These are phyloP conservation scores for Scartelaos histophorus DNA, from an alignment of 2,113 vertebrate genomes.

Conservation along the genomic window DNA sequence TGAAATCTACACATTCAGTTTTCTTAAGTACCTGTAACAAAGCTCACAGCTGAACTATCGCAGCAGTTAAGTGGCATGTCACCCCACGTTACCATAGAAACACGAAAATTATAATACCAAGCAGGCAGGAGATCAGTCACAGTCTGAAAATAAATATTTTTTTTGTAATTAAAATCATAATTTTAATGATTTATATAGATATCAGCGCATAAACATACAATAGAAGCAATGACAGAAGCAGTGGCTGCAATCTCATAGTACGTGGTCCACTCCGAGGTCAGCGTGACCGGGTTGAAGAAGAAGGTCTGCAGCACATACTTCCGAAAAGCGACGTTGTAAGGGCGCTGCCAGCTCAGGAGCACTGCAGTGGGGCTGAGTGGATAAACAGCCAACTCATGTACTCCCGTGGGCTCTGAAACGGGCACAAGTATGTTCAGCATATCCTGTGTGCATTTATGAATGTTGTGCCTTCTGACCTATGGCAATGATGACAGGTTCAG, in stretches of 20 bases:
- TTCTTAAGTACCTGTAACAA: slow-evolving; percentile 84
- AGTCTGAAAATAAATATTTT: slow-evolving; percentile 70
- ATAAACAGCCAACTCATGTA: slow-evolving; percentile 87
- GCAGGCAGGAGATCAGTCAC: slow-evolving; percentile 90
- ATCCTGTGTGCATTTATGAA: neutral
- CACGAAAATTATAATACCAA: slow-evolving; percentile 95
- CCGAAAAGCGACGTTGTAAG: slow-evolving; percentile 88
- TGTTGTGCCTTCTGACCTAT: slow-evolving; percentile 77
- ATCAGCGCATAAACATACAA: slow-evolving; percentile 67
- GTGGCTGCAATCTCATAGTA: slow-evolving; percentile 96
- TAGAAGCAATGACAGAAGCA: slow-evolving; percentile 85
- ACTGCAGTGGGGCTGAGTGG: slow-evolving; percentile 89
- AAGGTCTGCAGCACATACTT: slow-evolving; percentile 95
- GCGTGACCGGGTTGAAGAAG: slow-evolving; percentile 90
- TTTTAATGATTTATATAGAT: neutral
- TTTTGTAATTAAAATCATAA: neutral
- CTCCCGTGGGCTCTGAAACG: slow-evolving; percentile 87
- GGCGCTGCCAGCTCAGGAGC: slow-evolving; percentile 92
- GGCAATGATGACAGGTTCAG: slow-evolving; percentile 90
- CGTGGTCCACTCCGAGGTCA: slow-evolving; percentile 93
- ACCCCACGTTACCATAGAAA: slow-evolving; percentile 96
- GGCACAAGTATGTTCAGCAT: neutral
- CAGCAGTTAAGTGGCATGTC: slow-evolving; percentile 91
- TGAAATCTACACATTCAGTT: neutral
- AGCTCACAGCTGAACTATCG: slow-evolving; percentile 89